Percentiles rank a stretch among this genome's conserved stretches.
These are phyloP conservation scores for Hybos culiciformis DNA, from an alignment of 2,888 invertebrate species.

Conservation along the genomic window DNA sequence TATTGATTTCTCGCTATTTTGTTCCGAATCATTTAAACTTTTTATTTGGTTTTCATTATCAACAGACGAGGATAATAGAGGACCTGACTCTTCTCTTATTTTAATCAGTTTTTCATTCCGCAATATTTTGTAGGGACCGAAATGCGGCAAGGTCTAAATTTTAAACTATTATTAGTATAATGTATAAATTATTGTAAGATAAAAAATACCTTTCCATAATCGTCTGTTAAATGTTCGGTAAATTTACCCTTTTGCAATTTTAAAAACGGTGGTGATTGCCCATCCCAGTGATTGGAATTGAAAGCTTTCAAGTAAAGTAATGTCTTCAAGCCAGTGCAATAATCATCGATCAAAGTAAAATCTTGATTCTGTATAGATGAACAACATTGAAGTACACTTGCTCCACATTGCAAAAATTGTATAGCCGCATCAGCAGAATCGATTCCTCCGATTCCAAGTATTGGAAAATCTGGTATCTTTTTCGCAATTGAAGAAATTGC, in stretches of 20 bases:
- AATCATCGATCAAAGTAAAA: constrained; percentile 92
- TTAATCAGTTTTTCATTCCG: constrained; percentile 48
- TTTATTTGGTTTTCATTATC: constrained; percentile 23
- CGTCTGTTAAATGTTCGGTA: constrained; percentile 48
- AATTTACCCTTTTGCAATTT: constrained; percentile 92
- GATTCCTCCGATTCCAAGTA: constrained; percentile 92
- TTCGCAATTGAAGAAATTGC: constrained; percentile 83
- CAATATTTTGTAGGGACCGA: constrained; percentile 68
- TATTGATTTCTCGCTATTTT: constrained; percentile 18
- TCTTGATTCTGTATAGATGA: constrained; percentile 98
- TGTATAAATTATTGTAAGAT: not conserved
- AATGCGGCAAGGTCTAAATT: constrained; percentile 67
- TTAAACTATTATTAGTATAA: not conserved
- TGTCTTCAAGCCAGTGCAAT: constrained; percentile 75
- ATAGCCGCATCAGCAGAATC: constrained; percentile 91
- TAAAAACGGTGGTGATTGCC: constrained; percentile 82
- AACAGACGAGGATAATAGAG: constrained; percentile 37
- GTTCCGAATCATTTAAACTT: constrained; percentile 4
- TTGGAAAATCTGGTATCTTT: constrained; percentile 74
- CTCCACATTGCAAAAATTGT: constrained; percentile 91
- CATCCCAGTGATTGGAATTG: constrained; percentile 59
- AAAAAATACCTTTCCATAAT: constrained; percentile 49
- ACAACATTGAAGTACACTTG: constrained; percentile 85
- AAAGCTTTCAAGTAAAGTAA: constrained; percentile 64
- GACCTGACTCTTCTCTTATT: constrained; percentile 36